Percentiles rank a stretch among this genome's conserved stretches.
phyloP scores from a whole-genome alignment of 2,797 vertebrate species.

The Cyprinodon diabolis region DNA sequence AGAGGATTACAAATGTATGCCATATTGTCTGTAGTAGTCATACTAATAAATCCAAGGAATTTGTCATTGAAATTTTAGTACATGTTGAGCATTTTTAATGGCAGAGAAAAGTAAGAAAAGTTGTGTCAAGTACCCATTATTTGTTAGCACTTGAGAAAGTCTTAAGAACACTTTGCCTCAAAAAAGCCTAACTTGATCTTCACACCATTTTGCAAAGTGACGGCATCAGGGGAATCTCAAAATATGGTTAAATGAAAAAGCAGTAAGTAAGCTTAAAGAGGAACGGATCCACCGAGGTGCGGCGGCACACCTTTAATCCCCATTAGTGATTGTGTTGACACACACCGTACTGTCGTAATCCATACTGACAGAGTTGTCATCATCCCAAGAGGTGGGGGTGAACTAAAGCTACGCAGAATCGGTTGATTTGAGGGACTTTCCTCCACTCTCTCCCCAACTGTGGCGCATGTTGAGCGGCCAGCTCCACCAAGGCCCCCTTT shows the following conservation, averaged over 20 bases:
- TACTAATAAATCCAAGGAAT: too few species aligned
- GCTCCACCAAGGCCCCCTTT: conserved; percentile 80
- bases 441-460: conserved; percentile 64
- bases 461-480: conserved; percentile 48
- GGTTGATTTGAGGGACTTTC: conserved; percentile 59
- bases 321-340: conserved; percentile 42
- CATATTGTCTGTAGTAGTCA: too few species aligned
- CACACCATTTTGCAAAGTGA: conserved; percentile 50
- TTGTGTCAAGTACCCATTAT: conserved; percentile 17
- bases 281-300: conserved; percentile 58
- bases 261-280: conserved; percentile 58
- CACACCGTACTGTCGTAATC: conserved; percentile 73
- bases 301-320: conserved; percentile 65
- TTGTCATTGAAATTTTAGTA: too few species aligned
- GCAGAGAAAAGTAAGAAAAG: too few species aligned
- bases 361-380: conserved; percentile 80
- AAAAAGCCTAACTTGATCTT: conserved; percentile 50
- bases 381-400: conserved; percentile 61
- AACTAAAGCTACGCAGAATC: conserved; percentile 47
- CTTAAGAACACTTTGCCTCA: conserved; percentile 11
- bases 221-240: conserved; percentile 64
- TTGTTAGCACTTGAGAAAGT: conserved; percentile 27
- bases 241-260: conserved; percentile 71
- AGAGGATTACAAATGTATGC: too few species aligned
- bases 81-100: too few species aligned